Evolutionary conservation across 2,797 vertebrate genomes (phyloP), one percentile per base, ranked within the genome.

Genomic region (Typhlichthys eigenmanni): DNA sequence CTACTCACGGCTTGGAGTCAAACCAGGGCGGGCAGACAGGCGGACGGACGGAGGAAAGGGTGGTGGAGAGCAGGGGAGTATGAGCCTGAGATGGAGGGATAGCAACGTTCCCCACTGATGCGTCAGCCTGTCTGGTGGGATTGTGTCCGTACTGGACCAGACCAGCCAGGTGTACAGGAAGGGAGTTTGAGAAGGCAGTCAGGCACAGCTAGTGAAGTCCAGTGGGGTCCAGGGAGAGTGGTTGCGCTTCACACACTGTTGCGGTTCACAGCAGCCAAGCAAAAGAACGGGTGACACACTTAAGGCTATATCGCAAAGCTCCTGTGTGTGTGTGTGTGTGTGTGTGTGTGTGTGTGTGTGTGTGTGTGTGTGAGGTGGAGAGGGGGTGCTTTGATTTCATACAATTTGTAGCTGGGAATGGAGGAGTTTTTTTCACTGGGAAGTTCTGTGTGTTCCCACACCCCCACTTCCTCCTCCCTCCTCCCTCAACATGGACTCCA

Each of bases 391-490:
- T 38, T 38, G 38, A 6, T 9, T 38, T 38, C 38, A 38, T 9
- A 2, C 38, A 38, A 8, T 38, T 38, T 38, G 38, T 38, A 38
- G 34, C 34, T 38, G 34, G 71, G 60, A 24, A 24, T 24, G 24
- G 24, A 24, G 24, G 19, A 24, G 3, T 24, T 24, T 74, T 51
- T 77, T 80, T 79, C 75, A 81, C 76, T 62, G 74, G 56, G 54
- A 58, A 13, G 69, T 73, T 34, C 57, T 82, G 77, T 81, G 50
- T 17, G 67, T 84, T 88, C 90, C 83, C 90, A 85, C 89, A 84
- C 76, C 72, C 84, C 76, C 85, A 78, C 71, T 84, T 88, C 84
- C 81, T 87, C 68, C 68, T 70, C 53, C 69, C 71, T 84, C 88
- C 84, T 79, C 87, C 68, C 68, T 70, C 54, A 68, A 73, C 67